Conservation (phyloP, 2,797 vertebrate genomes). For the Agapornis canus region DNA sequence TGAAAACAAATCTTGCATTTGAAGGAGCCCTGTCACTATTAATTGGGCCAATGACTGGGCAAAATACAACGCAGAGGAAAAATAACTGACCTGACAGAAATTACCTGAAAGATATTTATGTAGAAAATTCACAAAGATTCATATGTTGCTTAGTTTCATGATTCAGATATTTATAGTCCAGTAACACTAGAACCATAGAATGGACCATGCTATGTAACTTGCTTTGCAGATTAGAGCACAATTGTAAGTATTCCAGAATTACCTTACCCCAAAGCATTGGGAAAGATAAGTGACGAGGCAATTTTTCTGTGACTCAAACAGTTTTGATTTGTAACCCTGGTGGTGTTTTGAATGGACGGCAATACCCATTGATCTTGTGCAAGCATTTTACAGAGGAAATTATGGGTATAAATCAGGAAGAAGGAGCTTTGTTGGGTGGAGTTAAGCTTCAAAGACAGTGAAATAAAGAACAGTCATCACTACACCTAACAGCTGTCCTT, state of each 20-base stretch:
- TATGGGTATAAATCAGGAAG: slow-evolving; percentile 27
- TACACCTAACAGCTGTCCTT: slow-evolving; percentile 19
- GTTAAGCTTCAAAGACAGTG: slow-evolving; percentile 42
- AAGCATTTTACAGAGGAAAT: slow-evolving; percentile 10
- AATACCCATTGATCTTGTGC: slow-evolving; percentile 20
- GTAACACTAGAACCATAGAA: neutral
- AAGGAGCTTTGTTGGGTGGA: slow-evolving; percentile 51
- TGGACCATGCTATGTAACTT: neutral
- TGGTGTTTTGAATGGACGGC: slow-evolving; percentile 10
- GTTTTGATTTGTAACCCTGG: neutral
- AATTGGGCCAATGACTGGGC: neutral
- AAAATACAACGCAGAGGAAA: neutral
- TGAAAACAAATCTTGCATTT: neutral
- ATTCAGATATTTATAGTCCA: neutral
- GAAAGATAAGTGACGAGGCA: neutral
- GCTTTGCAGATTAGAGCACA: neutral
- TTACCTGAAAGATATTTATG: neutral
- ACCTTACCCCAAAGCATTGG: neutral
- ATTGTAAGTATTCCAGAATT: neutral
- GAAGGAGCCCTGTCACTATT: neutral
- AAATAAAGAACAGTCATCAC: slow-evolving; percentile 47
- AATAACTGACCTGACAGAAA: neutral
- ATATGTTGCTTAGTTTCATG: neutral
- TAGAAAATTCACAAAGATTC: neutral
- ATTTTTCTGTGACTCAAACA: neutral